Evolutionary conservation across 2,797 vertebrate genomes (phyloP).

Genomic region (Iguana delicatissima): DNA sequence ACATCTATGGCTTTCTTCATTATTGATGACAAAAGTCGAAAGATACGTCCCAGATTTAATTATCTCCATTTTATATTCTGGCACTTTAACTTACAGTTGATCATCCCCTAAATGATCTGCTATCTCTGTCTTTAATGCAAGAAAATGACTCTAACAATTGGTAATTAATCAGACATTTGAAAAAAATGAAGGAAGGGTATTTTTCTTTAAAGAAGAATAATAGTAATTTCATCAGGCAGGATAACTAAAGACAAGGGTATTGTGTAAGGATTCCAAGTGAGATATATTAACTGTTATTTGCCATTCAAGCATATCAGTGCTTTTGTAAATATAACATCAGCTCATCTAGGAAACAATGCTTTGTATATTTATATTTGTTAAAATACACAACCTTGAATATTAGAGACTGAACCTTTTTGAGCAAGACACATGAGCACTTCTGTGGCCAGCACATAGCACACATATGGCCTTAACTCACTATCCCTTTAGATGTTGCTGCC

Average conservation of each 20-base stretch:
- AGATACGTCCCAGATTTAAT: conserved; percentile 66
- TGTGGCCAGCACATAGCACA: too few relatives aligned
- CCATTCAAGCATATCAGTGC: conserved; percentile 46
- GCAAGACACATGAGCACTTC: not conserved
- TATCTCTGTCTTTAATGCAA: conserved; percentile 66
- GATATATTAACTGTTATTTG: conserved; percentile 44
- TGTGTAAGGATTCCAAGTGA: conserved; percentile 30
- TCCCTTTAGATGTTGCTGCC: too few relatives aligned
- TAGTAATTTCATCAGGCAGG: conserved; percentile 40
- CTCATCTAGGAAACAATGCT: conserved; percentile 37
- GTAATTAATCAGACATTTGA: conserved; percentile 69
- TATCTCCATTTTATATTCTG: conserved; percentile 67
- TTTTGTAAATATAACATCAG: conserved; percentile 39
- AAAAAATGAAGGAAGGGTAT: conserved; percentile 52
- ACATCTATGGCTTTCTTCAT: conserved; percentile 21
- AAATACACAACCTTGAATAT: not conserved
- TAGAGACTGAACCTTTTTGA: not conserved
- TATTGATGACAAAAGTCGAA: conserved; percentile 8
- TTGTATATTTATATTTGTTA: not conserved
- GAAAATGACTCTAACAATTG: conserved; percentile 60
- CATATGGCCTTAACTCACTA: too few relatives aligned
- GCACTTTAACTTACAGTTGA: conserved; percentile 70
- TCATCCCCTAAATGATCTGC: conserved; percentile 71
- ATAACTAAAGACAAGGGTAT: conserved; percentile 53
- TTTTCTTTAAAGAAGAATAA: conserved; percentile 59